A percentile compares a stretch with the other conserved stretches of the same genome.
phyloP scores from a whole-genome alignment of 2,888 invertebrate species.

The Stenolophus ochropezus region DNA sequence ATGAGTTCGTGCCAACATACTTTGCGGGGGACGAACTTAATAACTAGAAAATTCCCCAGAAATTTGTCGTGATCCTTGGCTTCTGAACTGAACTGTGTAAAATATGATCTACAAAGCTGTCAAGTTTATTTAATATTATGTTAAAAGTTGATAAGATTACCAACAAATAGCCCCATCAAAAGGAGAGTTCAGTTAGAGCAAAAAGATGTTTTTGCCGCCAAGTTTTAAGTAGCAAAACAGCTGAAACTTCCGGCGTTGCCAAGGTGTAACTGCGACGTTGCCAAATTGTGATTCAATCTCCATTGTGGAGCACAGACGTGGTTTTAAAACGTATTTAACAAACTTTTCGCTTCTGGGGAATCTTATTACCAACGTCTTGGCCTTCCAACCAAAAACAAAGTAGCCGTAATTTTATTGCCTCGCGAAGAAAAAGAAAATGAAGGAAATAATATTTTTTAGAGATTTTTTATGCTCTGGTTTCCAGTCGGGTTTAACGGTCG shows the following conservation, averaged over 20 bases:
- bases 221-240: constrained; percentile 22
- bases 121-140: neutral
- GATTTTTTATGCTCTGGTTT: constrained; percentile 19
- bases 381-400: constrained; percentile 51
- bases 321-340: constrained; percentile 45
- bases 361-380: constrained; percentile 51
- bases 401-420: constrained; percentile 52
- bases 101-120: neutral
- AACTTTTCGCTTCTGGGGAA: constrained; percentile 29
- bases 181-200: constrained; percentile 1
- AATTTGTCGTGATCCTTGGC: neutral
- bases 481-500: neutral
- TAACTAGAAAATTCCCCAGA: neutral
- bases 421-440: constrained; percentile 36
- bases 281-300: constrained; percentile 39
- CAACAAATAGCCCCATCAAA: constrained; percentile 8
- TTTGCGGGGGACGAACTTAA: neutral
- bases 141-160: neutral
- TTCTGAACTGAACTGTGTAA: neutral
- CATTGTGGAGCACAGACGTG: constrained; percentile 3
- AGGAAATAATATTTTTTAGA: constrained; percentile 46
- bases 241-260: neutral
- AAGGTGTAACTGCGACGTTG: constrained; percentile 28
- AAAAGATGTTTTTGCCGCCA: constrained; percentile 13
- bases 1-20: neutral